These are phyloP conservation scores for Lycaon pictus DNA, from an alignment of 2,113 vertebrate species.

Conservation along the genomic window DNA sequence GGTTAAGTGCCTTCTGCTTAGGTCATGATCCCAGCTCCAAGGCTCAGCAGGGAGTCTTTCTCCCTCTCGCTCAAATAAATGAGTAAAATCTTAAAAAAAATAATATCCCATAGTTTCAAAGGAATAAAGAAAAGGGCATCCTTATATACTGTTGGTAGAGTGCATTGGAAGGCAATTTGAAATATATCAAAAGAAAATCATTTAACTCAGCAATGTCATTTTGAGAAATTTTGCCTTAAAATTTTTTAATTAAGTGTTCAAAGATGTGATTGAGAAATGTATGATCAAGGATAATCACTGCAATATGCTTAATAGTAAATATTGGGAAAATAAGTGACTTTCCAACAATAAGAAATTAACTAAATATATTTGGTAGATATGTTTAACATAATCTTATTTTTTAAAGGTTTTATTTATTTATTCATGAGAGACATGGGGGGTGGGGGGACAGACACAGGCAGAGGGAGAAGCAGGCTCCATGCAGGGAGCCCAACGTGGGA, in stretches of 20 bases:
- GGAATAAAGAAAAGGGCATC: background rate
- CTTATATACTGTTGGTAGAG: background rate
- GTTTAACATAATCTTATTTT: background rate
- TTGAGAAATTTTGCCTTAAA: constrained; percentile 43
- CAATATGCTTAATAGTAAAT: background rate
- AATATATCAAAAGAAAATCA: background rate
- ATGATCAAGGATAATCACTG: background rate
- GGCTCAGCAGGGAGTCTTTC: background rate
- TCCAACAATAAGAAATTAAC: background rate
- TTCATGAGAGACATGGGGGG: too few species aligned
- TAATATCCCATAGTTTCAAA: background rate
- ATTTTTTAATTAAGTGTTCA: background rate
- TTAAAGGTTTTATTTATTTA: too few species aligned
- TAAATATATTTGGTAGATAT: background rate
- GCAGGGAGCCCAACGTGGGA: too few species aligned
- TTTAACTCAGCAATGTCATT: constrained; percentile 13
- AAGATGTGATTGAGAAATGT: background rate
- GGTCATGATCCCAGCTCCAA: background rate
- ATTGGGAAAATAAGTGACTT: background rate
- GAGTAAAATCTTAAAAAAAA: background rate
- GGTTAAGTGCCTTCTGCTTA: background rate
- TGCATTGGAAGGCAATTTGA: background rate
- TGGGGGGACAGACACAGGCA: too few species aligned
- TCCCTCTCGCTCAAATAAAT: background rate
- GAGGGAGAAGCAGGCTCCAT: too few species aligned